Conservation (phyloP, 2,797 vertebrate species). For the Xerus rutilus region DNA sequence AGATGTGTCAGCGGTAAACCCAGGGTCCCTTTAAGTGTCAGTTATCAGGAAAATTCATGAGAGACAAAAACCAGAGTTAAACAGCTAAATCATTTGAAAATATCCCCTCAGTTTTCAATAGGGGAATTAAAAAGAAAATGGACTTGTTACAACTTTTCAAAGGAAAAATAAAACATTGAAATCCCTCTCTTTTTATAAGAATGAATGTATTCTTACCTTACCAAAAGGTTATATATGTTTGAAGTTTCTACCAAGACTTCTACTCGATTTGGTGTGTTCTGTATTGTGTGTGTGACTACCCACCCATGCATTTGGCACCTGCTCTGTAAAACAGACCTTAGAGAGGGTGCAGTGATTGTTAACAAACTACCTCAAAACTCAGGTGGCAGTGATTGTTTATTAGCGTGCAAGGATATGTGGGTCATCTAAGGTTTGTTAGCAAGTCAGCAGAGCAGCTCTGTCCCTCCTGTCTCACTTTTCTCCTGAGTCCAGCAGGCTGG, state of each 20-base stretch:
- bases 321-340: background rate
- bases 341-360: background rate
- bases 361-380: background rate
- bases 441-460: background rate
- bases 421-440: background rate
- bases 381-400: background rate
- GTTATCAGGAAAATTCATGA: conserved; percentile 69
- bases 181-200: background rate
- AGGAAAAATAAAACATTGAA: background rate
- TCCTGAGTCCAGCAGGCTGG: background rate
- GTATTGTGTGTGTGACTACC: fast-evolving
- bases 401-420: background rate
- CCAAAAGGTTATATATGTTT: background rate
- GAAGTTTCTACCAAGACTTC: background rate
- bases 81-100: conserved; percentile 54
- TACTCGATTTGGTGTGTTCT: background rate
- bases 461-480: background rate
- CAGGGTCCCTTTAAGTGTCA: conserved; percentile 60
- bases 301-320: background rate
- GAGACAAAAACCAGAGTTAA: conserved; percentile 51
- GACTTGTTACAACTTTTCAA: conserved; percentile 7
- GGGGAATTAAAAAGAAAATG: background rate
- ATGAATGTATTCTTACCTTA: background rate
- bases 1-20: conserved; percentile 59
- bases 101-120: conserved; percentile 30